Base-by-base conservation (phyloP, 2,888 invertebrate species). In the Cerastoderma edule region DNA sequence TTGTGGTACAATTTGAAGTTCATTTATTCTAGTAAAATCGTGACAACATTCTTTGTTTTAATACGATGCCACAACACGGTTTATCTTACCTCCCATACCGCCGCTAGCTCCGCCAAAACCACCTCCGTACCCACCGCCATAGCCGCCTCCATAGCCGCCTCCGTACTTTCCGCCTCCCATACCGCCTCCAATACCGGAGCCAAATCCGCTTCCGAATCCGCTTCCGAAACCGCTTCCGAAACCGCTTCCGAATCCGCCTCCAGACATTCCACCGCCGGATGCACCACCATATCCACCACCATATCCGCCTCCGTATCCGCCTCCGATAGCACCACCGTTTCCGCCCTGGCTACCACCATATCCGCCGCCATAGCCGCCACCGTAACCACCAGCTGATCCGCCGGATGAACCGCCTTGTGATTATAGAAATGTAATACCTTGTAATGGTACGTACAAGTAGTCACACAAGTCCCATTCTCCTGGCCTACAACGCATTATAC, bases 201-300 rank as follows among this genome's bases (percentile, higher is more conserved):
- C 24, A 5, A 28, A 65, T 13, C 70, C 64, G 22, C 70, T 64
- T 0, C 35, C 50, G 35, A 39, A 60, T 6, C 67, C 64, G 10
- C 53, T 56, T 22, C 71, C 64, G 6, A n/a, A 39, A 8, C 71
- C 71, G 30, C 64, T 56, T 1, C 67, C 66, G 16, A 10, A 33
- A 3, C 71, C 71, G 46, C 71, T 56, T n/a, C 65, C 64, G 22
- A 24, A n/a, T n/a, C n/a, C 27, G 5, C 65, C 64, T n/a, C 64
- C 44, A 5, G 66, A 66, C 1, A 22, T 1, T 1, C 70, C 70
- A 19, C 71, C 44, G 1, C 63, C 50, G 24, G 19, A 22, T 24
- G n/a, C 60, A 5, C 60, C 60, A 4, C 53, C 66, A 4, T 53
- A 30, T 32, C 66, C 48, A n/a, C 66, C 48, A n/a, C 53, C 66